Evolutionary conservation across 2,888 invertebrate species (phyloP), one percentile per base, ranked within the genome.

Genomic region (Sarcophaga subvicina): DNA sequence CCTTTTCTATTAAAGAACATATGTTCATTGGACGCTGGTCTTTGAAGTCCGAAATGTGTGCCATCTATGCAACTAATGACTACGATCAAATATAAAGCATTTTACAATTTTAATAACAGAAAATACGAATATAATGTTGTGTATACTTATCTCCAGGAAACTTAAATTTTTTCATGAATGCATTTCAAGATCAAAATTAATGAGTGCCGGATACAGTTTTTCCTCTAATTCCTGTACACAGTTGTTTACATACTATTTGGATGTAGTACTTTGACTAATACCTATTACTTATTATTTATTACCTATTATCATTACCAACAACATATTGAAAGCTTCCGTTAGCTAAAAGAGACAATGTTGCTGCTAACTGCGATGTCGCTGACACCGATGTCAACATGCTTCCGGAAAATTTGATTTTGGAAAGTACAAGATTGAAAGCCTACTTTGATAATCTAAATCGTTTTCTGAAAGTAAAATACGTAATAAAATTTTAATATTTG

Each of bases 101-200:
- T 37, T 6, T 37, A 37, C 37, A 37, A 37, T 37, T 37, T 37
- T 37, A 37, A 37, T 37, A 27, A 4, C 27, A 20, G 1, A 20
- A 4, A 27, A 27, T 27, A 27, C 4, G 20, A 20, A 20, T 20
- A 27, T 27, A 27, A 20, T 20, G 1, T 27, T 27, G 27, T 27
- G 4, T 4, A 27, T 27, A 62, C 62, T 62, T 3, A 62, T 22
- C 62, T 62, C 62, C 62, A 20, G 62, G 62, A n/a, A 62, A n/a
- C 62, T 62, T 20, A 20, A 22, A 54, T 54, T 62, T 62, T 62
- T 62, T 20, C 62, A 62, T 62, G 20, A 62, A 62, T 62, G 62
- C 10, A 62, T 62, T 20, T 20, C 20, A 20, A 1, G 20, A 20
- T 20, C 20, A 20, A 20, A 62, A 17, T 62, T 62, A n/a, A 62